These are phyloP conservation scores for Machimus rusticus DNA, from an alignment of 2,888 invertebrate genomes.

Conservation along the genomic window DNA sequence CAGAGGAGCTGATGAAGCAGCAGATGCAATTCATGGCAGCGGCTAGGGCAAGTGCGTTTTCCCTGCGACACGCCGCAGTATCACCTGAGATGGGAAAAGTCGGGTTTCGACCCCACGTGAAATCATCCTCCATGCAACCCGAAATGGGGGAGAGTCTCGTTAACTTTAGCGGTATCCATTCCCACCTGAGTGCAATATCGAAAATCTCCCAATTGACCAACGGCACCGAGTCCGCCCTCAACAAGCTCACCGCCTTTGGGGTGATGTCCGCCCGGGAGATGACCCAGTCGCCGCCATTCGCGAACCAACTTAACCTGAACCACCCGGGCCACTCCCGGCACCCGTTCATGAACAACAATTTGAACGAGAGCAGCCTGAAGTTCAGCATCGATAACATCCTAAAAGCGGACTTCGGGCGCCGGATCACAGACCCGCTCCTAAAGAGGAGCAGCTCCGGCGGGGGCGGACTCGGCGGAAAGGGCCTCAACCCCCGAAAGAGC, in stretches of 20 bases:
- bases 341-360: conserved; percentile 57
- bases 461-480: conserved; percentile 49
- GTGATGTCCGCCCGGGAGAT: conserved; percentile 44
- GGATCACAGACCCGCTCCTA: conserved; percentile 73
- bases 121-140: conserved; percentile 37
- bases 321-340: conserved; percentile 56
- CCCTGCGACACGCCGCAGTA: conserved; percentile 51
- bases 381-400: conserved; percentile 89
- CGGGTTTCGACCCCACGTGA: conserved; percentile 49
- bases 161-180: conserved; percentile 68
- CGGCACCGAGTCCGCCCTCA: conserved; percentile 55
- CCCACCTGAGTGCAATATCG: conserved; percentile 73
- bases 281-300: conserved; percentile 46
- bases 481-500: background rate
- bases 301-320: conserved; percentile 51
- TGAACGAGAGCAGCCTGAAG: conserved; percentile 71
- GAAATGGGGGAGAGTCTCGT: conserved; percentile 49
- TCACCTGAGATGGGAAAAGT: conserved; percentile 45
- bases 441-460: conserved; percentile 56
- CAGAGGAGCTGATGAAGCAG: conserved; percentile 63
- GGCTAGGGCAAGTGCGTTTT: conserved; percentile 59
- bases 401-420: conserved; percentile 82
- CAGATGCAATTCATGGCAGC: conserved; percentile 63
- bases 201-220: conserved; percentile 63
- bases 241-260: conserved; percentile 59